Evolutionary conservation across 2,797 vertebrate genomes (phyloP).

Genomic region (Percopsis omiscomaycus): DNA sequence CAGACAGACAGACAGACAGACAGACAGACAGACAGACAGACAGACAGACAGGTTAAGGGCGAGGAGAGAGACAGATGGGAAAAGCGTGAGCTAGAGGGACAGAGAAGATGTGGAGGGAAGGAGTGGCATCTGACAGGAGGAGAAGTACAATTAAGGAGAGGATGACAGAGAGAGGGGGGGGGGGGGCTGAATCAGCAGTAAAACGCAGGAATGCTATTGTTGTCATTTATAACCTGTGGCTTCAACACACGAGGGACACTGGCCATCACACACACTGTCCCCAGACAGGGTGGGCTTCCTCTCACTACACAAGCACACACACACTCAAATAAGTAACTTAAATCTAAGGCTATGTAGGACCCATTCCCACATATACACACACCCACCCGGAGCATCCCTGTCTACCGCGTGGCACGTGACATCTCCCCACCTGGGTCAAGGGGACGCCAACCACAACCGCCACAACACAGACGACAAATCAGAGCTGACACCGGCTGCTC

Average conservation of each 20-base stretch:
- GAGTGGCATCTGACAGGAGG: neutral
- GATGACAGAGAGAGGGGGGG: conserved; percentile 38
- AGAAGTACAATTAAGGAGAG: conserved; percentile 40
- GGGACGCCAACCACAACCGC: conserved; percentile 39
- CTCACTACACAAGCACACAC: neutral
- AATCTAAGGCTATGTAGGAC: neutral
- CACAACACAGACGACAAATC: conserved; percentile 40
- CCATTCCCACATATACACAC: conserved; percentile 1
- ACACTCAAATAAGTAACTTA: neutral
- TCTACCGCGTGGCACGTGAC: conserved; percentile 58
- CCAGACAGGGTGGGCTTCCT: neutral
- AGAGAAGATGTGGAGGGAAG: neutral
- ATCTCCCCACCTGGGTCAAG: conserved; percentile 53
- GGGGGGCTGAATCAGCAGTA: neutral
- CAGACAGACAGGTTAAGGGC: conserved; percentile 38
- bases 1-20: conserved; percentile 41
- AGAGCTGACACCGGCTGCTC: conserved; percentile 35
- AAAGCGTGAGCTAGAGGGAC: conserved; percentile 38
- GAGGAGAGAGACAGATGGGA: conserved; percentile 41
- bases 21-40: conserved; percentile 29
- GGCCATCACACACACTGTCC: neutral
- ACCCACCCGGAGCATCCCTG: neutral
- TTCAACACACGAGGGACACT: conserved; percentile 11
- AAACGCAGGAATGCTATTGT: neutral
- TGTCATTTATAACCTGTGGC: conserved; percentile 23